phyloP scores from a whole-genome alignment of 2,888 invertebrate species.

The Himalopsyche anomala region DNA sequence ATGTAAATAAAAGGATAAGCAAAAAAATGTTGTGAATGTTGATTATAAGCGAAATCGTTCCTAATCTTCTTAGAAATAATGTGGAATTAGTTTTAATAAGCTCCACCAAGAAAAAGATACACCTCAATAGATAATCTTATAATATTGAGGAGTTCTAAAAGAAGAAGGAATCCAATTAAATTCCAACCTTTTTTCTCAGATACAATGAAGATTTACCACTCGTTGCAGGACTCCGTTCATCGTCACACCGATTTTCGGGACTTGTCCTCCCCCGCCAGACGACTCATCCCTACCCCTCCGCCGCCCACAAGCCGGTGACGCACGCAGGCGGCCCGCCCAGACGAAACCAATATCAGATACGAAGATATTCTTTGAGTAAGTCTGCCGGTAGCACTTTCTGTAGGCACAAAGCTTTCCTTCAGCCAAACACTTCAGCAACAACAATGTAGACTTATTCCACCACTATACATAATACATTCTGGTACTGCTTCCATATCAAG shows the following conservation, averaged over 20 bases:
- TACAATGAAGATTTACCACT: not conserved
- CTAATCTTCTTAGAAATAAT: too few relatives aligned
- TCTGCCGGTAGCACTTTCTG: not conserved
- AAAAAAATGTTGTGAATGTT: too few relatives aligned
- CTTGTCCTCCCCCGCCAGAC: constrained; percentile 29
- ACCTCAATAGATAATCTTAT: too few relatives aligned
- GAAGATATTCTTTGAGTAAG: not conserved
- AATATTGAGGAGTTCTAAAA: too few relatives aligned
- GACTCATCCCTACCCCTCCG: not conserved
- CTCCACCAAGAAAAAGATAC: too few relatives aligned
- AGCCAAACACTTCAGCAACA: not conserved
- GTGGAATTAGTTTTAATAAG: too few relatives aligned
- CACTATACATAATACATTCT: too few relatives aligned
- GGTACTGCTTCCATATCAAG: too few relatives aligned
- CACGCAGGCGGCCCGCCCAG: constrained; percentile 28
- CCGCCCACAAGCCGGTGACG: constrained; percentile 1
- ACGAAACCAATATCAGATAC: constrained; percentile 34
- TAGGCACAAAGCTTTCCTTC: not conserved
- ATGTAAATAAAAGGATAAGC: too few relatives aligned
- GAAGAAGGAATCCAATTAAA: too few relatives aligned
- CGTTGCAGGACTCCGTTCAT: constrained; percentile 22
- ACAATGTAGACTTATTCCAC: not conserved
- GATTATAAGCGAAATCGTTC: too few relatives aligned
- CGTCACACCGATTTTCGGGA: constrained; percentile 41
- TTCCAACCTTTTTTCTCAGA: not conserved